Conservation (phyloP, 2,113 vertebrate genomes). For the Nerophis ophidion region DNA sequence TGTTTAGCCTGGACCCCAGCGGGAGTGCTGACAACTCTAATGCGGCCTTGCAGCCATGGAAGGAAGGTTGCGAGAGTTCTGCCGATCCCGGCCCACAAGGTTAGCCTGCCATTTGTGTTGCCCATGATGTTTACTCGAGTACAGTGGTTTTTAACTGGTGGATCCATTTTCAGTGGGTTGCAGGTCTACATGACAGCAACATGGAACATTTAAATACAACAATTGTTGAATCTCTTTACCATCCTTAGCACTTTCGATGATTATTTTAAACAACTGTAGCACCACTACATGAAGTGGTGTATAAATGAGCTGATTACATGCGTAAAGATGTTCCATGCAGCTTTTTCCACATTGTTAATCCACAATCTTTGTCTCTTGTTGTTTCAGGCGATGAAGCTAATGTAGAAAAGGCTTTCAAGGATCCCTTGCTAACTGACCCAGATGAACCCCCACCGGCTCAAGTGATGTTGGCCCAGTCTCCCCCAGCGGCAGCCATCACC, state of each 20-base stretch:
- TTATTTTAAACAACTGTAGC: no score
- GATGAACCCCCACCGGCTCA: constrained; percentile 72
- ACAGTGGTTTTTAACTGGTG: no score
- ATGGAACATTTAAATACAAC: no score
- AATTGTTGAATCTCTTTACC: no score
- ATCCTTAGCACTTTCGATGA: no score
- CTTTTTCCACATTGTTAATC: no score
- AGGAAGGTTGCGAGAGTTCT: constrained; percentile 74
- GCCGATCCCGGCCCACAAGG: constrained; percentile 67
- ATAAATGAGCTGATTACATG: no score
- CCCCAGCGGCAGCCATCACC: constrained; percentile 73
- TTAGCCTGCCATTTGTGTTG: constrained; percentile 8
- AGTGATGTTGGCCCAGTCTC: constrained; percentile 69
- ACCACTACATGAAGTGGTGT: no score
- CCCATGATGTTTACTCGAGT: no score
- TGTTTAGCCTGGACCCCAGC: constrained; percentile 84
- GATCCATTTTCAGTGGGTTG: no score
- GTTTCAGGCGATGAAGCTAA: constrained; percentile 75
- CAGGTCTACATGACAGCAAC: no score
- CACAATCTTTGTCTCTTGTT: constrained; percentile 12
- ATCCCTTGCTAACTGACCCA: constrained; percentile 71
- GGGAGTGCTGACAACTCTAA: constrained; percentile 73
- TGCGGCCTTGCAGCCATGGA: constrained; percentile 81
- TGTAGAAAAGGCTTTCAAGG: constrained; percentile 72
- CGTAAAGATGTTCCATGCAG: no score